Evolutionary conservation across 2,888 invertebrate species (phyloP).

Genomic region (Lacanobia oleracea): DNA sequence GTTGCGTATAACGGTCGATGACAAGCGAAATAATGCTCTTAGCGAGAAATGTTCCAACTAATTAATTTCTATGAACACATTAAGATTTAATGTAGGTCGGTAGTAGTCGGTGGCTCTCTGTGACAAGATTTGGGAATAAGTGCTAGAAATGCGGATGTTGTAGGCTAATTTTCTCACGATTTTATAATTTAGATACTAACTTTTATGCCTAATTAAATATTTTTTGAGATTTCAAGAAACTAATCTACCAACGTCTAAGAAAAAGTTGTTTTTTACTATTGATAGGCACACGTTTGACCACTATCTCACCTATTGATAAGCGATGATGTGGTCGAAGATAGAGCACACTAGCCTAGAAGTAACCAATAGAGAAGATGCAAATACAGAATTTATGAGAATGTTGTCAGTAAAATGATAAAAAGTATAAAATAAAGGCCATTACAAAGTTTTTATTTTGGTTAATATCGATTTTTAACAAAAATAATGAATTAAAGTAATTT

Average conservation of each 20-base stretch:
- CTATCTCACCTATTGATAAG: no score
- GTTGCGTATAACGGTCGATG: constrained; percentile 78
- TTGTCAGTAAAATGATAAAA: no score
- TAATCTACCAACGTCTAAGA: not conserved
- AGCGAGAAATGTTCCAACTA: constrained; percentile 69
- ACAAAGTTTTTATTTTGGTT: no score
- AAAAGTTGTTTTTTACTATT: not conserved
- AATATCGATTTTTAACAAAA: no score
- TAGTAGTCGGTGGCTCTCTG: constrained; percentile 48
- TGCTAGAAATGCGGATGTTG: constrained; percentile 25
- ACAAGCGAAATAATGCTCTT: constrained; percentile 74
- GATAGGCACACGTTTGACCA: no score
- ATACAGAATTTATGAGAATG: no score
- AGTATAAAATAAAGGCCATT: no score
- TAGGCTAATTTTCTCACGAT: constrained; percentile 51
- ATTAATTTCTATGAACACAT: constrained; percentile 75
- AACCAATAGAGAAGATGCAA: no score
- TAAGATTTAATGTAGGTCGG: constrained; percentile 67
- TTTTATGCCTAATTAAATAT: constrained; percentile 1
- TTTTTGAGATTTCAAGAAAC: not conserved
- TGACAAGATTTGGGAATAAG: constrained; percentile 23
- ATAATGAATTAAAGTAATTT: no score
- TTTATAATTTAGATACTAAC: not conserved
- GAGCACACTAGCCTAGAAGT: no score
- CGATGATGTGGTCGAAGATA: no score